A percentile compares a stretch with the other conserved stretches of the same genome.
phyloP scores from a whole-genome alignment of 2,888 invertebrate species.

The Imbricaverruca yamaguchii region DNA sequence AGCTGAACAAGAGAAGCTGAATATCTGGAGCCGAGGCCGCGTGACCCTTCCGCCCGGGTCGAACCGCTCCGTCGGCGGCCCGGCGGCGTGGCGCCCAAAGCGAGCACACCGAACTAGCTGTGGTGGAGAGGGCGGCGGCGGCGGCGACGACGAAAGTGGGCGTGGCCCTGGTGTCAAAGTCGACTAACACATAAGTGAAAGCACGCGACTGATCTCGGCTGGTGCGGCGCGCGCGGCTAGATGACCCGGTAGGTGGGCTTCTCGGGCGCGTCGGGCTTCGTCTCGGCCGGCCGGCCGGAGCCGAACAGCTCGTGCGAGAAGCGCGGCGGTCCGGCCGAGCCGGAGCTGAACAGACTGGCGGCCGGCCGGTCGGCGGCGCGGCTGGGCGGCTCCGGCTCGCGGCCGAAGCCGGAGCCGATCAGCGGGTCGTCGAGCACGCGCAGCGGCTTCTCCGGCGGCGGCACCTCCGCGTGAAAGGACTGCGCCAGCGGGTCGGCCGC shows the following conservation, averaged over 20 bases:
- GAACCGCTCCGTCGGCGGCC: too few relatives aligned
- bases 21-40: background rate
- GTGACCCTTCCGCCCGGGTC: too few relatives aligned
- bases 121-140: background rate
- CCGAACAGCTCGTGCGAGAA: slow-evolving; percentile 6
- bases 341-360: background rate
- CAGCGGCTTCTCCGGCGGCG: background rate
- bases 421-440: slow-evolving; percentile 13
- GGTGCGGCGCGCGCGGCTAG: background rate
- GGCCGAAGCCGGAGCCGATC: background rate
- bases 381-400: background rate
- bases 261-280: slow-evolving; percentile 2
- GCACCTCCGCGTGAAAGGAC: background rate
- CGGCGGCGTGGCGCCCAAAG: background rate
- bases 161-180: background rate
- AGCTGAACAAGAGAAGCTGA: slow-evolving; percentile 6
- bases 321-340: slow-evolving; percentile 5
- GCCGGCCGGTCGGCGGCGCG: background rate
- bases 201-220: background rate
- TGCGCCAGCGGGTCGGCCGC: background rate
- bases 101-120: slow-evolving; percentile 9
- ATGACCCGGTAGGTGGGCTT: background rate
- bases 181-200: slow-evolving; percentile 9
- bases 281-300: slow-evolving; percentile 11
- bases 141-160: background rate